phyloP scores from a whole-genome alignment of 2,113 vertebrate genomes.

The Bubo bubo region DNA sequence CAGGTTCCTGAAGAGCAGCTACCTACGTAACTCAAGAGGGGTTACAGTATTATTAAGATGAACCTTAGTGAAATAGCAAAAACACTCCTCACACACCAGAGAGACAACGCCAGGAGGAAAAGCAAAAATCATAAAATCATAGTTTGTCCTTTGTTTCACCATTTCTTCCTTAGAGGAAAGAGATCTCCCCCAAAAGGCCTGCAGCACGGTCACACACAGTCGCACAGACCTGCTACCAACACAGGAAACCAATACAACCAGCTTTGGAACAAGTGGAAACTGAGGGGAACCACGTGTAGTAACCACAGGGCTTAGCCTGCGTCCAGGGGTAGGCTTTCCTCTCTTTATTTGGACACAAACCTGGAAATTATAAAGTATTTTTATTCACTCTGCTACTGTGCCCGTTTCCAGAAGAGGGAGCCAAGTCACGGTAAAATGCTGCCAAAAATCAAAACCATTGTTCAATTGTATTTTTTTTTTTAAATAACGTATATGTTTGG shows the following conservation, averaged over 20 bases:
- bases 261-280: background rate
- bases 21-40: background rate
- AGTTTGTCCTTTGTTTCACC: background rate
- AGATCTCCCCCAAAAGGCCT: background rate
- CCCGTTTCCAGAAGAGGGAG: slow-evolving; percentile 51
- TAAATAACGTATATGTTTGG: background rate
- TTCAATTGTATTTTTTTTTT: background rate
- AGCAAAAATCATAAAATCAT: background rate
- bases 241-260: rapidly evolving
- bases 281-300: background rate
- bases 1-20: background rate
- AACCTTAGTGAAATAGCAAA: background rate
- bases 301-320: background rate
- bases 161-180: background rate
- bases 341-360: background rate
- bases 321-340: background rate
- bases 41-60: background rate
- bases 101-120: background rate
- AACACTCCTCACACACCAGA: background rate
- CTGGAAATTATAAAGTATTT: background rate
- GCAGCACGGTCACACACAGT: rapidly evolving
- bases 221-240: background rate
- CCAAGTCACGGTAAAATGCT: background rate
- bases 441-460: background rate
- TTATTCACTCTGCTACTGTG: slow-evolving; percentile 3